A percentile compares a stretch with the other conserved stretches of the same genome.
These are phyloP conservation scores for Clupea harengus DNA, from an alignment of 2,113 vertebrate species.

Conservation along the genomic window DNA sequence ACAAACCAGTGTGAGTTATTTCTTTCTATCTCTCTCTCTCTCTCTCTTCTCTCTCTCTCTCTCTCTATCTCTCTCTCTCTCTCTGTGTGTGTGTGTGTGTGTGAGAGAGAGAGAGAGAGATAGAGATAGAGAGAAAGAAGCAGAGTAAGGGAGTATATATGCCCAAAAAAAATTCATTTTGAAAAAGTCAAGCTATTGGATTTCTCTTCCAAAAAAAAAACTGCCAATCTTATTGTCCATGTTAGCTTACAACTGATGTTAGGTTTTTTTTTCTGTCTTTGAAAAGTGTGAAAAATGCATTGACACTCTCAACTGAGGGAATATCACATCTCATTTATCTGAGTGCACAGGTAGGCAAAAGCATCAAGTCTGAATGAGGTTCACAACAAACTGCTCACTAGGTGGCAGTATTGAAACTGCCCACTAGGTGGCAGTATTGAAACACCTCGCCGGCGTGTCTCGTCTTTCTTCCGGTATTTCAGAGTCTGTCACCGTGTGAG, in stretches of 20 bases:
- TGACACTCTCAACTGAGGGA: not conserved
- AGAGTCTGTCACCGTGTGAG: not conserved
- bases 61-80: too few relatives aligned
- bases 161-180: too few relatives aligned
- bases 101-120: too few relatives aligned
- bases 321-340: not conserved
- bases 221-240: too few relatives aligned
- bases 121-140: too few relatives aligned
- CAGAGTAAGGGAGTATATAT: too few relatives aligned
- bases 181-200: too few relatives aligned
- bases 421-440: constrained; percentile 63
- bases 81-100: too few relatives aligned
- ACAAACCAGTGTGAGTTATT: not conserved
- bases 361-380: not conserved
- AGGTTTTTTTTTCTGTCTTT: not conserved
- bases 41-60: too few relatives aligned
- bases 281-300: not conserved
- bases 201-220: too few relatives aligned
- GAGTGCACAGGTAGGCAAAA: not conserved
- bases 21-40: too few relatives aligned
- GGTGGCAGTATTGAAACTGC: constrained; percentile 56
- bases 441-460: not conserved
- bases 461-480: not conserved
- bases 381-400: constrained; percentile 42
- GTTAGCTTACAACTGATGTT: too few relatives aligned